Base-by-base conservation (phyloP, 2,888 invertebrate genomes). In the Standfussiana lucernea region DNA sequence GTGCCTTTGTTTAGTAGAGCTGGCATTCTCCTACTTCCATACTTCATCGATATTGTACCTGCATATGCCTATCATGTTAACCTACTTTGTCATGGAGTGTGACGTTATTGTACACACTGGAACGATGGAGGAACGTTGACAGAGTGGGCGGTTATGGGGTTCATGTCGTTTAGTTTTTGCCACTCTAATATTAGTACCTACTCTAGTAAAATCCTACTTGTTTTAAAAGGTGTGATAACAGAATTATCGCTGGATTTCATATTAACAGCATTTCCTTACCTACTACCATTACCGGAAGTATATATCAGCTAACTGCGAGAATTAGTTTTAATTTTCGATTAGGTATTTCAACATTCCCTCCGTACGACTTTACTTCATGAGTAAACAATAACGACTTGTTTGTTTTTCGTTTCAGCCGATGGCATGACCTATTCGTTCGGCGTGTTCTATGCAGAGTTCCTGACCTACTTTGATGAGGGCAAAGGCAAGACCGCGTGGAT, bases 361-460 rank as follows among this genome's bases (percentile, higher is more conserved):
- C 45, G 15, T 28, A 28, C 2, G 8, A 65, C 13, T 40, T 72
- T 32, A 11, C 62, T 76, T 71, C 11, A 67, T 50, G 28, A 67
- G 37, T 80, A 59, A 59, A 56, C 32, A 80, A 75, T 89, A 87
- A 88, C 65, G 68, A 80, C 40, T 61, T 59, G 67, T 72, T 84
- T 75, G 77, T 85, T 87, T 89, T 86, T 91, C 82, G 82, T 97
- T 97, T 88, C 98, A 98, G 99, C 99, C 88, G 99, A 99, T 95
- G 99, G 99, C 79, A 98, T 99, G 94, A 99, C 99, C 72, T 99
- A 99, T 96, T 99, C 99, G 28, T 99, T 99, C 94, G 99, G 99
- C 74, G 98, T 99, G 81, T 99, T 99, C 95, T 98, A 98, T 95
- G 97, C 98, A 85, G 98, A 99, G 94, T 98, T 99, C 92, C 96